Conservation (phyloP, 30 jellyfish, hydroid and myxozoan genomes). For the Clytia hemisphaerica region DNA sequence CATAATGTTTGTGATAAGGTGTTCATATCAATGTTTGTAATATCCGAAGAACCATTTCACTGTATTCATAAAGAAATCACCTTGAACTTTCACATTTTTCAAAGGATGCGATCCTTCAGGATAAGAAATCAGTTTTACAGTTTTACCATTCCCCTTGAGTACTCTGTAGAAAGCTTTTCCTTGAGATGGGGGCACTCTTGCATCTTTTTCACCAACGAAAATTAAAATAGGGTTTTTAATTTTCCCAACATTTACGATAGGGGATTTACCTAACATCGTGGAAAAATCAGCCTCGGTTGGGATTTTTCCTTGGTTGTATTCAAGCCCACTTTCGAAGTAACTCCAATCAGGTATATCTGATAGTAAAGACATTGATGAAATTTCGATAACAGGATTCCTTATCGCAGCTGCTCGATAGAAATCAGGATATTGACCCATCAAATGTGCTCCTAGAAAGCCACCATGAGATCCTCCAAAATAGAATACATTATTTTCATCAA, state of each 20-base stretch:
- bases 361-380: conserved; percentile 27
- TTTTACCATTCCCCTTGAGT: conserved; percentile 13
- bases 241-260: conserved; percentile 4
- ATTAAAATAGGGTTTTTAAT: conserved; percentile 26
- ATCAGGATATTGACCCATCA: conserved; percentile 44
- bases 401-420: conserved; percentile 37
- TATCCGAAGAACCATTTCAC: conserved; percentile 37
- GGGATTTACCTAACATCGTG: conserved; percentile 23
- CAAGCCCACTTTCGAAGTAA: conserved; percentile 28
- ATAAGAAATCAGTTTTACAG: conserved; percentile 31
- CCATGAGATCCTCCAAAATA: conserved; percentile 74
- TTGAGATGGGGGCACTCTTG: conserved; percentile 49
- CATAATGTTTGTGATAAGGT: too few species aligned
- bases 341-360: conserved; percentile 48
- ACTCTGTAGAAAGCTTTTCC: conserved; percentile 37
- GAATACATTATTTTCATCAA: conserved; percentile 24
- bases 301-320: neutral
- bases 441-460: conserved; percentile 57
- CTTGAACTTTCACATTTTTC: conserved; percentile 32
- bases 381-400: conserved; percentile 47
- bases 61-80: conserved; percentile 27
- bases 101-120: conserved; percentile 54
- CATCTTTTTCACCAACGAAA: conserved; percentile 43
- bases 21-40: too few species aligned
- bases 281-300: conserved; percentile 14